Evolutionary conservation across 2,113 vertebrate genomes (phyloP).

Genomic region (Leptocoma aspasia): DNA sequence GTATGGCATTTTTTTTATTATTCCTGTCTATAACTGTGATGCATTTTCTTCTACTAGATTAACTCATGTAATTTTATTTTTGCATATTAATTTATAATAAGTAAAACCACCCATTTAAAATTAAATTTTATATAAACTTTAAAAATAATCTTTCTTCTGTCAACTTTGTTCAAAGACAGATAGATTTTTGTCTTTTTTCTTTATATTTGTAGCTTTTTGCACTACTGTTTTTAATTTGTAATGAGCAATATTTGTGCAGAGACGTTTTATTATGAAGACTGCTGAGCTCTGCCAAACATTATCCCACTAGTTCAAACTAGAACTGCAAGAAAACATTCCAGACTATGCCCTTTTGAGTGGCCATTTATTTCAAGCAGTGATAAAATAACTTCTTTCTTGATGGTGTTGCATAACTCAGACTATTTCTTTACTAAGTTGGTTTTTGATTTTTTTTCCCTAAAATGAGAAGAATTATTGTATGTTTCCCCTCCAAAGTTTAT

Average conservation of each 20-base stretch:
- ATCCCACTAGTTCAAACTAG: neutral
- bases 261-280: slow-evolving; percentile 14
- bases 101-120: neutral
- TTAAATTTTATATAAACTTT: neutral
- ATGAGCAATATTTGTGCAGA: slow-evolving; percentile 26
- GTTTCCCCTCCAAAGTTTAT: neutral
- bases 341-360: slow-evolving; percentile 16
- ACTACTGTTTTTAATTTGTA: slow-evolving; percentile 44
- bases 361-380: neutral
- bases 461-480: neutral
- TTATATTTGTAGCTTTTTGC: slow-evolving; percentile 1
- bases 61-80: neutral
- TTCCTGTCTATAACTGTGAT: neutral
- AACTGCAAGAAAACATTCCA: slow-evolving; percentile 19
- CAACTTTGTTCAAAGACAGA: neutral
- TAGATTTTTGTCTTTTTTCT: neutral
- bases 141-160: neutral
- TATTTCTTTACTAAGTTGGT: neutral
- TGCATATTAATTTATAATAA: neutral
- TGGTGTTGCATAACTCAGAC: neutral
- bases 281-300: slow-evolving; percentile 26
- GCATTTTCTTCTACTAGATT: neutral
- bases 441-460: neutral
- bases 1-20: neutral
- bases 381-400: slow-evolving; percentile 7